Conservation (phyloP, 2,797 vertebrate genomes). For the Danio kyathit region DNA sequence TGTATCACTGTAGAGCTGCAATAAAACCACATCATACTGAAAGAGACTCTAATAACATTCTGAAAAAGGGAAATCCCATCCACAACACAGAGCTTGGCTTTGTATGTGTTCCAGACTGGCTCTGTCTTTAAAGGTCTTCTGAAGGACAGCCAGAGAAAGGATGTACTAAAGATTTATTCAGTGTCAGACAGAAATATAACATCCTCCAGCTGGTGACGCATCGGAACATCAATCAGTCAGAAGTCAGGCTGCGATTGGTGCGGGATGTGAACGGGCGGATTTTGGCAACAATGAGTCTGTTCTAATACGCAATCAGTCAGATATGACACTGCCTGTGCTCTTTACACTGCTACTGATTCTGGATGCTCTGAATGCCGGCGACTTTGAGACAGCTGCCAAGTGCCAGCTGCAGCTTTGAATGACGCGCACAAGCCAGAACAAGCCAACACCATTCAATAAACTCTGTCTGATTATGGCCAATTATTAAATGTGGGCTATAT, state of each 20-base stretch:
- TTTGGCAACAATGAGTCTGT: constrained; percentile 46
- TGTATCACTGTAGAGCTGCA: neutral
- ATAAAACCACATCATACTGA: neutral
- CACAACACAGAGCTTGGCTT: constrained; percentile 48
- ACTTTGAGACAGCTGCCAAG: constrained; percentile 69
- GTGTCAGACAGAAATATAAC: constrained; percentile 53
- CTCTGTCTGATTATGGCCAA: neutral
- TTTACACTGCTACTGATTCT: constrained; percentile 72
- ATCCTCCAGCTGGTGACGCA: constrained; percentile 47
- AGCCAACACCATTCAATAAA: constrained; percentile 1
- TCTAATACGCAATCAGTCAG: constrained; percentile 46
- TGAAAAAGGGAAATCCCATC: constrained; percentile 43
- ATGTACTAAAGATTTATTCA: constrained; percentile 50
- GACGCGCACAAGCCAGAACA: constrained; percentile 37
- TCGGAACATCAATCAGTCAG: constrained; percentile 53
- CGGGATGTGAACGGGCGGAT: neutral
- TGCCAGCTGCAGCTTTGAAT: constrained; percentile 74
- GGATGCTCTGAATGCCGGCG: constrained; percentile 67
- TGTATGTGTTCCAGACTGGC: constrained; percentile 36
- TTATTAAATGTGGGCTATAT: constrained; percentile 17
- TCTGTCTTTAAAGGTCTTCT: constrained; percentile 42
- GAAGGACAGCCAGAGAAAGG: constrained; percentile 57
- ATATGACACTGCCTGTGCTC: constrained; percentile 43
- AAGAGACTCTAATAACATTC: neutral
- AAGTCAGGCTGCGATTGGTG: constrained; percentile 33